phyloP scores from a whole-genome alignment of 2,113 vertebrate species.

The Lepus europaeus region DNA sequence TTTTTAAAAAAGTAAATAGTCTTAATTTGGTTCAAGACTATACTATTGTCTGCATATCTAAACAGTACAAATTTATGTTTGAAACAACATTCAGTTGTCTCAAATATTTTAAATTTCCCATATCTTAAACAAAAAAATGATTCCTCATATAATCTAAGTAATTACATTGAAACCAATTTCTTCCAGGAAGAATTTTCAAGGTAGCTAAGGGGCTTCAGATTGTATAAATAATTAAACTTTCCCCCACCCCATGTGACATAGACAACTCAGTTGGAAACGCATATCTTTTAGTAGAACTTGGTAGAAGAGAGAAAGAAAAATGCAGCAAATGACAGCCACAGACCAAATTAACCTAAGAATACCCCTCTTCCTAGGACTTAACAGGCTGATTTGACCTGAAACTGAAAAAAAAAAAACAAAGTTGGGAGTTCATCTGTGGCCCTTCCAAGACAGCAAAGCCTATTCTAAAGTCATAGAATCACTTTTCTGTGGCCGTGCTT shows the following conservation, averaged over 20 bases:
- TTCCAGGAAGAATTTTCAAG: slow-evolving; percentile 46
- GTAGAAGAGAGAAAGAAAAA: background rate
- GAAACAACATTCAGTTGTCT: background rate
- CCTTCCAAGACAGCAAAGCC: background rate
- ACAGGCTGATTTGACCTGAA: background rate
- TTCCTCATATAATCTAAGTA: background rate
- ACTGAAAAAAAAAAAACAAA: background rate
- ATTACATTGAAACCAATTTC: background rate
- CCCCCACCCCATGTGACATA: background rate
- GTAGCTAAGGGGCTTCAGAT: background rate
- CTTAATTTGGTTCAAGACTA: slow-evolving; percentile 28
- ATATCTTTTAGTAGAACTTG: background rate
- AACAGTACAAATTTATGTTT: slow-evolving; percentile 34
- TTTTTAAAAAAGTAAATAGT: slow-evolving; percentile 11
- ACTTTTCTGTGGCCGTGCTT: background rate
- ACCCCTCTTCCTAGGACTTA: background rate
- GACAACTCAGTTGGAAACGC: background rate
- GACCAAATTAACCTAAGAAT: background rate
- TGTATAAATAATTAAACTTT: background rate
- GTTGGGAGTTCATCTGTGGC: background rate
- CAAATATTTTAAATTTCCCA: slow-evolving; percentile 33
- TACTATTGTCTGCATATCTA: background rate
- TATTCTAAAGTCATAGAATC: background rate
- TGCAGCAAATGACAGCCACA: background rate
- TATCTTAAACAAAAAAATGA: slow-evolving; percentile 16